These are phyloP conservation scores for Bimastos eiseni DNA, from an alignment of 2,888 invertebrate genomes.

Conservation along the genomic window DNA sequence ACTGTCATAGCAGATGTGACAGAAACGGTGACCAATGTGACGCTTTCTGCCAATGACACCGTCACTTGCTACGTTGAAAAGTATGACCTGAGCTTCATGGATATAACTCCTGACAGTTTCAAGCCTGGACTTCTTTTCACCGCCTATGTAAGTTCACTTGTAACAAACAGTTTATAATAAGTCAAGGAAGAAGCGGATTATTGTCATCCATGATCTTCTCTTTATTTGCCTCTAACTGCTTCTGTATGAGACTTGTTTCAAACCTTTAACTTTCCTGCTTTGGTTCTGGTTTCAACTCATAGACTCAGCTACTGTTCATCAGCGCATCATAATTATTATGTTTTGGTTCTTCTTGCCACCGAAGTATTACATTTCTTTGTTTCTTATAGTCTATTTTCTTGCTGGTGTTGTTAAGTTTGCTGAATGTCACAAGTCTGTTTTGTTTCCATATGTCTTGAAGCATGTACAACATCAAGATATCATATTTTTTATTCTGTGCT, in stretches of 20 bases:
- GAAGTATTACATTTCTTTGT: too few species aligned
- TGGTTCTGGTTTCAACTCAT: too few species aligned
- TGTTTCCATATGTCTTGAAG: not conserved
- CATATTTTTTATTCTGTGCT: not conserved
- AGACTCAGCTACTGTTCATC: too few species aligned
- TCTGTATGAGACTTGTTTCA: not conserved
- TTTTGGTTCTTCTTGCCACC: too few species aligned
- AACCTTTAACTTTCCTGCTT: too few species aligned
- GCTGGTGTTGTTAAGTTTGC: too few species aligned
- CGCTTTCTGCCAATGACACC: not conserved
- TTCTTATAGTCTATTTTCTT: too few species aligned
- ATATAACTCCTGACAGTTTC: not conserved
- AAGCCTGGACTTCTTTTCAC: not conserved
- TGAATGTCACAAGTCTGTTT: too few species aligned
- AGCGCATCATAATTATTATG: too few species aligned
- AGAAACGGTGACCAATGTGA: conserved; percentile 20
- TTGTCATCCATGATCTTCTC: not conserved
- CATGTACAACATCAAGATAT: not conserved
- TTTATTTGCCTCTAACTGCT: not conserved
- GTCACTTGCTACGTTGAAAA: not conserved
- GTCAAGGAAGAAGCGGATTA: not conserved
- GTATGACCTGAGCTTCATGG: conserved; percentile 9
- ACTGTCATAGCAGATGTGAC: not conserved
- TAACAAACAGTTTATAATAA: not conserved
- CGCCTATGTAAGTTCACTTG: not conserved